Evolutionary conservation across 1,140 invertebrate genomes (phyloP).

Genomic region (Caerostris darwini): DNA sequence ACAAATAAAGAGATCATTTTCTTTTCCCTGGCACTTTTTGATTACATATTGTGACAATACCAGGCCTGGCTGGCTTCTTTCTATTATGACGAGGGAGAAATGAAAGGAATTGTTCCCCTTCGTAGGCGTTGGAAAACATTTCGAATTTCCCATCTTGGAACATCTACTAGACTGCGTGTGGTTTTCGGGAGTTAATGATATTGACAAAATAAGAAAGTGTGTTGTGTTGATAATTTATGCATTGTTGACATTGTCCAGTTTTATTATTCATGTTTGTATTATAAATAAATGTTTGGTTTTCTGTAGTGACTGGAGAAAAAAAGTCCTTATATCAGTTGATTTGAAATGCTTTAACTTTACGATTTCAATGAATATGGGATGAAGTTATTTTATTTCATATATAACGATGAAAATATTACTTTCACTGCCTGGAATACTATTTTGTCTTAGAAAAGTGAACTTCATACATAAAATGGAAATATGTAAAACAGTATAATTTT

Average conservation of each 20-base stretch:
- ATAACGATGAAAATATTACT: too few species aligned
- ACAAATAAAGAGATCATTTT: constrained; percentile 17
- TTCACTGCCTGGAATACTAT: too few species aligned
- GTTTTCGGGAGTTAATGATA: neutral
- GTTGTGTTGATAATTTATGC: neutral
- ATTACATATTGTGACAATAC: constrained; percentile 5
- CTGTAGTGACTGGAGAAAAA: neutral
- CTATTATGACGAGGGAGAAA: neutral
- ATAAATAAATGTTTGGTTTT: neutral
- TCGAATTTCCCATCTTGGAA: neutral
- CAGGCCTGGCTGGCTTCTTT: neutral
- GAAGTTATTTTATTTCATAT: too few species aligned
- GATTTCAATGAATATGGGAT: too few species aligned
- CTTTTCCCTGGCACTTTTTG: neutral
- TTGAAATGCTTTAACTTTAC: too few species aligned
- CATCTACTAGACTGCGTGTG: neutral
- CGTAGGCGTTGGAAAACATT: neutral
- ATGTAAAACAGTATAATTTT: too few species aligned
- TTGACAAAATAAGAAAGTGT: neutral
- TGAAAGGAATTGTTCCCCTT: neutral
- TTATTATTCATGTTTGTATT: neutral
- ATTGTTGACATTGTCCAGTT: neutral
- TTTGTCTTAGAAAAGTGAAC: too few species aligned
- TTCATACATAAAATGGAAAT: too few species aligned
- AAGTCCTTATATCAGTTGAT: too few species aligned